These are phyloP conservation scores for Myotis planiceps DNA, from an alignment of 2,797 vertebrate species.

Conservation along the genomic window DNA sequence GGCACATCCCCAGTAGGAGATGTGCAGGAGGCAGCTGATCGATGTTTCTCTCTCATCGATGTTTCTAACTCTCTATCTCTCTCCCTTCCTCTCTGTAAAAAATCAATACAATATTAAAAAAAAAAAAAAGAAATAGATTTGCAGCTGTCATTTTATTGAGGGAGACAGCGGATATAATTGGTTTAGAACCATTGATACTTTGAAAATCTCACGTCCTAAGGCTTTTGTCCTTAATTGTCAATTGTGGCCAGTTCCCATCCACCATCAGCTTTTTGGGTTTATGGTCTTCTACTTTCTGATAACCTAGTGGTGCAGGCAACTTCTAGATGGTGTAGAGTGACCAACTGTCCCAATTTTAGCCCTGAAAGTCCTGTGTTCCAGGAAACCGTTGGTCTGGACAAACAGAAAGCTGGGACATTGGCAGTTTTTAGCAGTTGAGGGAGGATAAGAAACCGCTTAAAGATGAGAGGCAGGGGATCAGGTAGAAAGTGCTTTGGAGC, in stretches of 20 bases:
- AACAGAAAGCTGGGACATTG: background rate
- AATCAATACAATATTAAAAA: too few relatives aligned
- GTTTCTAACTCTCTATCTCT: too few relatives aligned
- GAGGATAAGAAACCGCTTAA: background rate
- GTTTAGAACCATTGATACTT: slow-evolving; percentile 25
- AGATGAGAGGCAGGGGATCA: background rate
- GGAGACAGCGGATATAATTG: background rate
- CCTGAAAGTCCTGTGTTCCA: background rate
- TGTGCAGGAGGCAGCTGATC: too few relatives aligned
- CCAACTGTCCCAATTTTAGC: background rate
- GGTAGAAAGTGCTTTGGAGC: background rate
- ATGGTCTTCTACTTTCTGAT: background rate
- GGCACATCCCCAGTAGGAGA: too few relatives aligned
- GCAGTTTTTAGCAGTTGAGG: background rate
- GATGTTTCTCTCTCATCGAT: too few relatives aligned
- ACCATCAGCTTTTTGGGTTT: background rate
- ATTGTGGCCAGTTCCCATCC: background rate
- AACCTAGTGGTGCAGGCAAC: background rate
- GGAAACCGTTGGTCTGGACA: background rate
- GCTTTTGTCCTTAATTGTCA: slow-evolving; percentile 26
- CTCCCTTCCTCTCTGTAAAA: too few relatives aligned
- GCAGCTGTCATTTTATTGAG: slow-evolving; percentile 13
- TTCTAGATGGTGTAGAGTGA: background rate
- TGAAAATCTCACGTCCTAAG: slow-evolving; percentile 7
- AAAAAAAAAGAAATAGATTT: background rate